Conservation (phyloP, 1,140 invertebrate species). For the Lepidurus packardi region DNA sequence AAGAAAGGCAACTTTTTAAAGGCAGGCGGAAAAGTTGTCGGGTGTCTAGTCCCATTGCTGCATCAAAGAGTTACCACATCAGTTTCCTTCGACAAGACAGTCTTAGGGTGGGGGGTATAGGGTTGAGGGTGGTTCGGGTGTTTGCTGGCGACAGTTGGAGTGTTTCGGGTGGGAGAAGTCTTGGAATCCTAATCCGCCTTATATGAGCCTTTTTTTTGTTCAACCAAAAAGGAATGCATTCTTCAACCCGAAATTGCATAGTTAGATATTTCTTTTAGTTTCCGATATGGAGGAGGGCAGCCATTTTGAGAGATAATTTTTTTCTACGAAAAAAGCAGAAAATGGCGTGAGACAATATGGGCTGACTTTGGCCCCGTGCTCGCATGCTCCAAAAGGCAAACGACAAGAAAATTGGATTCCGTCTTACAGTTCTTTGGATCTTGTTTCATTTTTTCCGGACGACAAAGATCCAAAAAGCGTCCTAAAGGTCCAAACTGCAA, state of each 20-base stretch:
- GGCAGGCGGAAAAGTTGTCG: not conserved
- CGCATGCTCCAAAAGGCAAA: slow-evolving; percentile 1
- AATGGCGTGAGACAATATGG: slow-evolving; percentile 1
- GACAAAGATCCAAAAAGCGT: not conserved
- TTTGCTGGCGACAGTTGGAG: not conserved
- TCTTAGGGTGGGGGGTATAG: not conserved
- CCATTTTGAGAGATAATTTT: slow-evolving; percentile 2
- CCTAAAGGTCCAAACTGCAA: not conserved
- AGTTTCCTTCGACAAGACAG: not conserved
- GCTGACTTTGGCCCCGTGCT: not conserved
- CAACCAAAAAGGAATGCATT: not conserved
- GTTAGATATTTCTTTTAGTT: not conserved
- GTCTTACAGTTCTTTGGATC: slow-evolving; percentile 1
- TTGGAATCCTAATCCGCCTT: slow-evolving; percentile 16
- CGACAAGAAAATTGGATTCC: slow-evolving; percentile 19
- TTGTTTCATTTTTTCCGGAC: not conserved
- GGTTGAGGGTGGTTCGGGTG: not conserved
- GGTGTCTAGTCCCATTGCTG: not conserved
- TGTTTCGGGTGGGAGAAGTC: slow-evolving; percentile 10
- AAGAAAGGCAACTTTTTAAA: not conserved
- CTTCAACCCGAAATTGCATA: slow-evolving; percentile 9
- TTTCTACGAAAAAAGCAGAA: not conserved
- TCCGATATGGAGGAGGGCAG: not conserved
- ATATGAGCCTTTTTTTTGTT: not conserved
- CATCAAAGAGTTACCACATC: not conserved